Percentiles rank a stretch among this genome's conserved stretches.
These are phyloP conservation scores for Atrina japonica DNA, from an alignment of 2,888 invertebrate genomes.

Conservation along the genomic window DNA sequence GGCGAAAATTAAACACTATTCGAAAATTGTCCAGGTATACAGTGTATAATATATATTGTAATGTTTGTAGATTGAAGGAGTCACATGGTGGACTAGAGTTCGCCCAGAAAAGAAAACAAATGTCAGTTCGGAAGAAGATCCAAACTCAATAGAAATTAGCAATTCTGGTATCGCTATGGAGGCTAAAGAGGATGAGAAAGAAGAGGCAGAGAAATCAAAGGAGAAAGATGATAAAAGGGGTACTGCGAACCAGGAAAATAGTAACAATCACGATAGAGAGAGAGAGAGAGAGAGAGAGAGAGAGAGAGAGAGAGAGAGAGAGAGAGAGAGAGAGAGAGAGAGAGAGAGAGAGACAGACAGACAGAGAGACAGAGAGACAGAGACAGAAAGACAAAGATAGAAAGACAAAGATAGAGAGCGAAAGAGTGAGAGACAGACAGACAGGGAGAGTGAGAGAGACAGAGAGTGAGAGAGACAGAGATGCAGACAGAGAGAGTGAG, in stretches of 20 bases:
- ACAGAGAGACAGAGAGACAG: too few species aligned
- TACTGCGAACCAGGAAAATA: not conserved
- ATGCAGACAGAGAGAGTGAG: too few species aligned
- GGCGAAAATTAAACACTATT: too few species aligned
- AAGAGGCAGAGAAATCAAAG: not conserved
- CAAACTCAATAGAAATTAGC: not conserved
- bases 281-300: too few species aligned
- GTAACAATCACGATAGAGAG: not conserved
- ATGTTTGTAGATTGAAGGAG: conserved; percentile 58
- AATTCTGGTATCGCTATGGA: not conserved
- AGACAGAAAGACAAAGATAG: too few species aligned
- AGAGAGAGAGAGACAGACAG: too few species aligned
- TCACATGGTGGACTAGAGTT: conserved; percentile 70
- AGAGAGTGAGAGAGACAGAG: too few species aligned
- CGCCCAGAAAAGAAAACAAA: not conserved
- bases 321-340: too few species aligned
- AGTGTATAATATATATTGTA: not conserved
- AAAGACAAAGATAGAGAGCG: too few species aligned
- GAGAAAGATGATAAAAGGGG: not conserved
- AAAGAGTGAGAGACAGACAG: too few species aligned
- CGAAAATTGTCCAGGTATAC: not conserved
- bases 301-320: too few species aligned
- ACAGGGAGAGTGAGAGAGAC: too few species aligned
- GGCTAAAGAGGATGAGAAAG: not conserved
- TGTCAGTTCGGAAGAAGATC: not conserved